Evolutionary conservation across 2,113 vertebrate genomes (phyloP).

Genomic region (Arenaria interpres): DNA sequence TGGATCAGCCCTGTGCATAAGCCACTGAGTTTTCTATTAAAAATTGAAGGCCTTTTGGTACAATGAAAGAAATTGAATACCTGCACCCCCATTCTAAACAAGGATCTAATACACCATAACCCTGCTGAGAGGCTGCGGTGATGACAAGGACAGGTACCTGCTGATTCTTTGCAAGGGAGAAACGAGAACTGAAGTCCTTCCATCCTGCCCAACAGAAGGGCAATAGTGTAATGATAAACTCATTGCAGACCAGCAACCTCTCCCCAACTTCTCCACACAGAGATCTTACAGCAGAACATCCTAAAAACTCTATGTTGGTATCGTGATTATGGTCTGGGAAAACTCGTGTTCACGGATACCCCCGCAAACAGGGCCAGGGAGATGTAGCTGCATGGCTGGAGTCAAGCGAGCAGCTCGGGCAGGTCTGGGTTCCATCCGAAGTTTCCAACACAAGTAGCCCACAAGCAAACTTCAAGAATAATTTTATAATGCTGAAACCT

Average conservation of each 20-base stretch:
- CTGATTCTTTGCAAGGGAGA: background rate
- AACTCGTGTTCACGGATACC: background rate
- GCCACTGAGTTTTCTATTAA: background rate
- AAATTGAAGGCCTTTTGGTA: background rate
- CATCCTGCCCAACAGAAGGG: background rate
- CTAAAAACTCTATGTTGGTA: background rate
- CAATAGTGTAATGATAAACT: background rate
- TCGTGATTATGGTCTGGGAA: background rate
- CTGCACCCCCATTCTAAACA: background rate
- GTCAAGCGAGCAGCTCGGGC: accelerated
- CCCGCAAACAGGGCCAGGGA: background rate
- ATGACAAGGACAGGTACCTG: background rate
- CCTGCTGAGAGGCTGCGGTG: background rate
- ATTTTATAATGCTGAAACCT: background rate
- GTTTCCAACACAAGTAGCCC: background rate
- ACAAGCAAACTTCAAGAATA: background rate
- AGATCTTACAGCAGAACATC: background rate
- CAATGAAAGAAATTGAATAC: background rate
- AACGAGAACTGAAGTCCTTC: background rate
- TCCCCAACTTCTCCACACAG: accelerated
- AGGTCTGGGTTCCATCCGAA: background rate
- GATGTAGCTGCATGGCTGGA: background rate
- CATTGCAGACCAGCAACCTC: accelerated
- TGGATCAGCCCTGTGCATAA: background rate
- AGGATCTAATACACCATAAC: background rate